These are phyloP conservation scores for Zophobas morio DNA, from an alignment of 1,140 invertebrate genomes.

Conservation along the genomic window DNA sequence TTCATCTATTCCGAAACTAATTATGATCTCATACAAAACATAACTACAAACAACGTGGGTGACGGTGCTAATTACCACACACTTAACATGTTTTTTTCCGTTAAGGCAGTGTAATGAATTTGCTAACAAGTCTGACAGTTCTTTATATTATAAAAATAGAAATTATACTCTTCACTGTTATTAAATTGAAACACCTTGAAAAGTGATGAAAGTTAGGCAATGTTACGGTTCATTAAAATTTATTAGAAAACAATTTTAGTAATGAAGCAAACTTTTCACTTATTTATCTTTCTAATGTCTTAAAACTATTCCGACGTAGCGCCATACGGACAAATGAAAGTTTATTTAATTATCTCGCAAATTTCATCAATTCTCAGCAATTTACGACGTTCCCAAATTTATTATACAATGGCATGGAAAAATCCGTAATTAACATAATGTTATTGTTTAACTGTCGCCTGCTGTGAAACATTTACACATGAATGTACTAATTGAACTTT, in stretches of 20 bases:
- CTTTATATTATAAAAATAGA: slow-evolving; percentile 2
- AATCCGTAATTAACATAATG: slow-evolving; percentile 6
- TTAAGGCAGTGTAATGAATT: slow-evolving; percentile 7
- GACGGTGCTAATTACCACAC: background rate
- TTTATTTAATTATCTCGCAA: background rate
- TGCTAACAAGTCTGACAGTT: background rate
- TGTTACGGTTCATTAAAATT: slow-evolving; percentile 17
- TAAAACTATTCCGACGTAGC: background rate
- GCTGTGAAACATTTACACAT: background rate
- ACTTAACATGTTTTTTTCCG: background rate
- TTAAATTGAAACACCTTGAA: slow-evolving; percentile 6
- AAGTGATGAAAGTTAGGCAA: slow-evolving; percentile 7
- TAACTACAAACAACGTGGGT: background rate
- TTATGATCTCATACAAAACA: background rate
- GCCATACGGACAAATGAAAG: background rate
- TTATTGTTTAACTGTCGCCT: slow-evolving; percentile 4
- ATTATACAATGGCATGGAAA: background rate
- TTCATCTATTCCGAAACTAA: too few species aligned
- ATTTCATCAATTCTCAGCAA: background rate
- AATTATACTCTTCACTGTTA: background rate
- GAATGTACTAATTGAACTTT: slow-evolving; percentile 53
- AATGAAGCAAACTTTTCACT: background rate
- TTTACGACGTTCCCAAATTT: background rate
- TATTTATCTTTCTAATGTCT: background rate
- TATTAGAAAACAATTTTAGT: slow-evolving; percentile 1